Base-by-base conservation (phyloP, 1,140 invertebrate genomes). In the Lordiphosa collinella region DNA sequence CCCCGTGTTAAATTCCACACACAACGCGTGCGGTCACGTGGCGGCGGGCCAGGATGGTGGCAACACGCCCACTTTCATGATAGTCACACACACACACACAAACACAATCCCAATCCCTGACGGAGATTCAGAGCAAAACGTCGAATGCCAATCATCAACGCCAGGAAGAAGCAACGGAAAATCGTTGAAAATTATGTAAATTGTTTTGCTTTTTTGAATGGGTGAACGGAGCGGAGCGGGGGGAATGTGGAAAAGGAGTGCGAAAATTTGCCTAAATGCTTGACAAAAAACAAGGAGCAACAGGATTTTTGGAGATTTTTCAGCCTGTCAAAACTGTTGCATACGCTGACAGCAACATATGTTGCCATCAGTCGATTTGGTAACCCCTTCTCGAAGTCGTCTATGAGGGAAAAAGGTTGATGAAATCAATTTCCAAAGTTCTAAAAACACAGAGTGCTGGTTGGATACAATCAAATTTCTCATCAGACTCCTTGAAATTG, bases 251-350 rank as follows among this genome's bases (percentile, higher is more conserved):
- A 41, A 69, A 80, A 66, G 48, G 66, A 68, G 76, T 63, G 73
- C 59, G 72, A 69, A 84, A 84, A 84, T 84, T 84, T 84, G 78
- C 72, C 78, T 84, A 84, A 84, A 84, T 84, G 78, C 68, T 62
- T 56, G 50, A 55, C 54, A 66, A 37, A 47, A 57, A 41, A 70
- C 54, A 47, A n/a, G 13, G 8, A 29, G 34, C 47, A 38, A 59
- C 70, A 65, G 63, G 62, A 50, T 44, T 7, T 11, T 49, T 3
- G 10, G 12, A 16, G 10, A 25, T 5, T 25, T 25, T 7, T 11
- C 9, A 31, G 48, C 35, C 52, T 25, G 22, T 56, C 74, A 79
- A 69, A 69, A 61, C 55, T 73, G 74, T 55, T 63, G 49, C 74
- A 79, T 62, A 76, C 61, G 57, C 71, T 82, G 76, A 82, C 76